These are phyloP conservation scores for Zophobas morio DNA, from an alignment of 1,140 invertebrate species.

Conservation along the genomic window DNA sequence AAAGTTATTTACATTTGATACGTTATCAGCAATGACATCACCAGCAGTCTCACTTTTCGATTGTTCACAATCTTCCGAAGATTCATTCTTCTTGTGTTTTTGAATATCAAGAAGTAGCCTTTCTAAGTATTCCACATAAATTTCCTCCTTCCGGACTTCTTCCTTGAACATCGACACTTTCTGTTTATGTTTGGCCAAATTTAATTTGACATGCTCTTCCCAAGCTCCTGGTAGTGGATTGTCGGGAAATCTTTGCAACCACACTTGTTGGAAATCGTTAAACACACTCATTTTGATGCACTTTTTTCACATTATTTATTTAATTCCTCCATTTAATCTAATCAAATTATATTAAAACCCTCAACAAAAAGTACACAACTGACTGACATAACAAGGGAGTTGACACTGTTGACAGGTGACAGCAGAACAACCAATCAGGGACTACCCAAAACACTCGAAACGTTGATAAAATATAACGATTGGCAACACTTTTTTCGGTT, in stretches of 20 bases:
- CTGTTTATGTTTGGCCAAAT: conserved; percentile 89
- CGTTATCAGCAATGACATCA: conserved; percentile 62
- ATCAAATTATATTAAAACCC: conserved; percentile 5
- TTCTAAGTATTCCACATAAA: conserved; percentile 91
- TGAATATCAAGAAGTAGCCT: conserved; percentile 86
- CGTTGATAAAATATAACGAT: no score
- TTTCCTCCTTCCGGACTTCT: conserved; percentile 90
- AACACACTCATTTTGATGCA: conserved; percentile 83
- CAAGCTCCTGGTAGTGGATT: conserved; percentile 89
- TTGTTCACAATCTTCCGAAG: conserved; percentile 51
- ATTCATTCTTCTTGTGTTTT: conserved; percentile 73
- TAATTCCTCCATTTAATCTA: conserved; percentile 11
- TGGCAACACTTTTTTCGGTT: no score
- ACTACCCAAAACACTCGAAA: no score
- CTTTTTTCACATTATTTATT: conserved; percentile 18
- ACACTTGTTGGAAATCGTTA: conserved; percentile 89
- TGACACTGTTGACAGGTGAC: background rate
- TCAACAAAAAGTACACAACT: conserved; percentile 13
- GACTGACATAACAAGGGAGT: conserved; percentile 31
- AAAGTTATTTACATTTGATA: conserved; percentile 54
- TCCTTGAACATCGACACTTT: conserved; percentile 84
- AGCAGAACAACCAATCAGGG: background rate
- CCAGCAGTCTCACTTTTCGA: conserved; percentile 50
- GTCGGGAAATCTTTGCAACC: conserved; percentile 89
- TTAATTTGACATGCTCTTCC: conserved; percentile 91